Evolutionary conservation across 2,888 invertebrate genomes (phyloP), one percentile per base, ranked within the genome.

Genomic region (Marronus borbonicus): DNA sequence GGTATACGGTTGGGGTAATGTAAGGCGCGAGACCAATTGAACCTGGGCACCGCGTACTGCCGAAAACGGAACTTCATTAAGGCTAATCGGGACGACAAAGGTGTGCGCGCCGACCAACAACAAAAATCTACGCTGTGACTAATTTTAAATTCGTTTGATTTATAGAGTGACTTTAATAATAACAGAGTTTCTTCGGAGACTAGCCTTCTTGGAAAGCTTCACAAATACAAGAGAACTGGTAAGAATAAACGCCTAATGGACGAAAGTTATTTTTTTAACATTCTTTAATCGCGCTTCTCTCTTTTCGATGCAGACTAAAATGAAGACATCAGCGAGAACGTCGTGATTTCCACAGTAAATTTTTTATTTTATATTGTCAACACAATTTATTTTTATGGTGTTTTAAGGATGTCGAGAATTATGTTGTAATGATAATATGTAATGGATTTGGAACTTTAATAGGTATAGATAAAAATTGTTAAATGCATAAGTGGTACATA

Each of bases 61-160:
- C 65, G 44, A 66, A 66, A 66, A 66, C 65, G 65, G 65, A 66
- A 66, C 65, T 66, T 66, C 39, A 49, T 66, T 66, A 66, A 44
- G 65, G 39, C 44, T 66, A 66, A 66, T 49, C 65, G 65, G 39
- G 44, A 66, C 65, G 65, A 66, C 65, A 66, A 66, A 39, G 44
- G 65, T 49, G 65, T 66, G 65, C 49, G 39, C 65, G 65, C 39
- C 65, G 65, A 20, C 39, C 65, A 66, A 66, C 65, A 66, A 66
- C 65, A 66, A 66, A 66, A 66, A 66, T 66, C 65, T 44, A 66
- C 44, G 65, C 65, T 66, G 65, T 66, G 65, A 66, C 65, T 66
- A 66, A 66, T 66, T 66, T 66, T 66, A 66, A 66, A 66, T 66
- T 66, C 65, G 65, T 66, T 66, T 66, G 65, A 66, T 66, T 66